Base-by-base conservation (phyloP, 2,888 invertebrate species). In the Aelia acuminata region DNA sequence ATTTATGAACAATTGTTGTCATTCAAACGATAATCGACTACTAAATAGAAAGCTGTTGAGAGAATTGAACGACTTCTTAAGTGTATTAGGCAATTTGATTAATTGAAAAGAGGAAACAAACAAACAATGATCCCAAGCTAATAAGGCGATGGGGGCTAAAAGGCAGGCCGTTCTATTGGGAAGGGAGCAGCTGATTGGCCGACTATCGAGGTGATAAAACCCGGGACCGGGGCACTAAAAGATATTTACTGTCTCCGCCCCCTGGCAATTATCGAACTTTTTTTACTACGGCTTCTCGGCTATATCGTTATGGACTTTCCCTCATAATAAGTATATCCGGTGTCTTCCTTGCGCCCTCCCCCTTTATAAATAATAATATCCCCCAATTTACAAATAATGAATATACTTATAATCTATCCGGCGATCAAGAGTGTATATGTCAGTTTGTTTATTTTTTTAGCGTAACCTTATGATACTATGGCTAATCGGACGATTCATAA, bases 151-250 rank as follows among this genome's bases (percentile, higher is more conserved):
- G 63, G 57, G 18, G 35, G 63, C 63, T 70, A 70, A 70, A 70
- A 70, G 63, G 63, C 63, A 70, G 63, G 35, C 31, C 20, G 35
- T 70, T 22, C 63, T 35, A 35, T 35, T 57, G 8, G 63, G 20
- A 35, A 70, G 63, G 20, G 22, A 22, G 18, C 18, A 70, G 63
- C 63, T 70, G 31, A 70, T 70, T 70, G 63, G 63, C 20, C 63
- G 63, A 70, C 63, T 35, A 70, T 70, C 63, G 63, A 70, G 31
- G 63, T 35, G 63, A 70, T 70, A 70, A 70, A 70, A 70, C 63
- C 31, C 31, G 31, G 63, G 13, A n/a, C 35, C 8, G 63, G 53
- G 57, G 35, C 63, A 70, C 63, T 70, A 70, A 70, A 70, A 70
- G 63, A 70, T 70, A 70, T 70, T 70, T 70, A 70, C 63, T 70